Base-by-base conservation (phyloP, 1,140 invertebrate species). In the Cecropterus lyciades region DNA sequence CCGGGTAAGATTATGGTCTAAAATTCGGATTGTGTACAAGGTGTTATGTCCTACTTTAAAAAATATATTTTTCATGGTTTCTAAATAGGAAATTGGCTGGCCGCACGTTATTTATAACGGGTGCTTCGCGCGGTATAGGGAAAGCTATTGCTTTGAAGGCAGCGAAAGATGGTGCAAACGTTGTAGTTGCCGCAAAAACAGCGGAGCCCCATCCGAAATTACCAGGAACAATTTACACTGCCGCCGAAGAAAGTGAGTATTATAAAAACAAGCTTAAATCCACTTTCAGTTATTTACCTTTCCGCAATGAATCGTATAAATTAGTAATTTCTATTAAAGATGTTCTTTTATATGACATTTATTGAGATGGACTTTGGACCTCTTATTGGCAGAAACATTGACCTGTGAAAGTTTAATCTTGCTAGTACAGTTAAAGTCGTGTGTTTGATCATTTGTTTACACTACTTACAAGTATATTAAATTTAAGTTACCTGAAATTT, bases 201-300 rank as follows among this genome's bases (percentile, higher is more conserved):
- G 97, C 96, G 0, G 95, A 97, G 76, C 95, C 97, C 0, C 98
- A 99, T 95, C 98, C 98, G 6, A 99, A 99, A 93, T 90, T 99
- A 49, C 97, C 98, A n/a, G 99, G 99, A 66, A 99, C 99, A 13
- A 99, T 99, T 87, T 99, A 98, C 89, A 95, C 97, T 3, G 98
- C 99, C 52, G 98, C 98, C 7, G 95, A 98, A 94, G 99, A 99
- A 95, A 96, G 98, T 97, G 94, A 92, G 87, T 93, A 27, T 15
- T 40, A 1, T 4, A 40, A 33, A 3, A 33, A 9, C 9, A 33
- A 11, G 7, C 9, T 11, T 8, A 11, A 33, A 33, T 9, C 7
- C 7, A 33, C 1, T 24, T 24, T 24, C 30, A 3, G 3, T 33
- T 33, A 8, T 33, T 33, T 24, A 24, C 5, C 20, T 24, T 5